Conservation (phyloP, 2,113 vertebrate genomes). For the Plecturocebus donacophilus region DNA sequence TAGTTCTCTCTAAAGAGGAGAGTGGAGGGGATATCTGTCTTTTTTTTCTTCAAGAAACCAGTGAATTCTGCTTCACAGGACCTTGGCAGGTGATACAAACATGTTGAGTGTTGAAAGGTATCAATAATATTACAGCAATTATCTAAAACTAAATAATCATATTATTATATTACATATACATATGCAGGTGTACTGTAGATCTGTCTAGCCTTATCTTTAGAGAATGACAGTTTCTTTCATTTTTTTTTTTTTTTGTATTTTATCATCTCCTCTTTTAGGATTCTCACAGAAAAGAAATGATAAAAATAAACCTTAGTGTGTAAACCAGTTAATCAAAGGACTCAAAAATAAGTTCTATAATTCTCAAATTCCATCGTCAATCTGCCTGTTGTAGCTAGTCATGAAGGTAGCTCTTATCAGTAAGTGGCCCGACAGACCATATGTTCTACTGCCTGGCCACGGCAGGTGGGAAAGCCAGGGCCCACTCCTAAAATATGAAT, state of each 20-base stretch:
- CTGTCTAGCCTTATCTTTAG: neutral
- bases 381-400: neutral
- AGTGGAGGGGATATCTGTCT: neutral
- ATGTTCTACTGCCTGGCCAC: neutral
- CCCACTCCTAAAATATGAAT: constrained; percentile 34
- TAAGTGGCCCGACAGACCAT: neutral
- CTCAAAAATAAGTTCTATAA: neutral
- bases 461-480: neutral
- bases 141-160: neutral
- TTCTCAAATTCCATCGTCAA: neutral
- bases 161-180: neutral
- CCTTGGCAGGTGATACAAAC: neutral
- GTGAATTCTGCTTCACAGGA: constrained; percentile 12
- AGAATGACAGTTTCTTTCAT: neutral
- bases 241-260: neutral
- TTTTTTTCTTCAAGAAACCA: neutral
- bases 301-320: neutral
- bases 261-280: neutral
- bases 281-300: neutral
- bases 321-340: neutral
- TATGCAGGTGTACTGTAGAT: neutral
- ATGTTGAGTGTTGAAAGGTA: neutral
- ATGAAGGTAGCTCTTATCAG: neutral
- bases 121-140: neutral
- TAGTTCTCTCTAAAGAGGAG: constrained; percentile 42